Evolutionary conservation across 2,888 invertebrate genomes (phyloP).

Genomic region (Drosophila stalkeri): DNA sequence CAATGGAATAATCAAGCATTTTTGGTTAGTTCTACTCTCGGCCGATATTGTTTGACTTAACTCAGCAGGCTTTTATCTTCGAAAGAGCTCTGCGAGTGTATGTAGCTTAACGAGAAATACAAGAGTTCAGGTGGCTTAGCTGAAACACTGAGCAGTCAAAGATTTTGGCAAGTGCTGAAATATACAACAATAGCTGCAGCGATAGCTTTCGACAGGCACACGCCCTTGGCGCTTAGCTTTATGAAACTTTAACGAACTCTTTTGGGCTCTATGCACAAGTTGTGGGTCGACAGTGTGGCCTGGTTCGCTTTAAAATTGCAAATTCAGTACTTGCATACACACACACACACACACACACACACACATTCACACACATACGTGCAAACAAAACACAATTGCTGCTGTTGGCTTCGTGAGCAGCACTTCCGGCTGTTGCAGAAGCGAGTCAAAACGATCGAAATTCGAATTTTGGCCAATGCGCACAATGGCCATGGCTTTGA

Average conservation of each 20-base stretch:
- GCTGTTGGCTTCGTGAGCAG: slow-evolving; percentile 27
- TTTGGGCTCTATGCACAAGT: slow-evolving; percentile 29
- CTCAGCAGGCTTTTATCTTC: background rate
- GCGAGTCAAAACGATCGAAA: slow-evolving; percentile 60
- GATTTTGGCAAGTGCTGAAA: slow-evolving; percentile 8
- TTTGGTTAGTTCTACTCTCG: no score
- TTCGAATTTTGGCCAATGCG: slow-evolving; percentile 71
- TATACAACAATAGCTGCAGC: background rate
- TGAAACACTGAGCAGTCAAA: background rate
- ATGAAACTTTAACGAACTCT: slow-evolving; percentile 50
- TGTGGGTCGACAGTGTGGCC: slow-evolving; percentile 39
- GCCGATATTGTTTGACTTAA: background rate
- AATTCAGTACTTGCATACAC: slow-evolving; percentile 56
- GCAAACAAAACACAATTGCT: slow-evolving; percentile 27
- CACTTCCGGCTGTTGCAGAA: slow-evolving; percentile 39
- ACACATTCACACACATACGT: slow-evolving; percentile 29
- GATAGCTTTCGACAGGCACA: slow-evolving; percentile 34
- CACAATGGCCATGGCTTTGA: slow-evolving; percentile 63
- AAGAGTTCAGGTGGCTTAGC: slow-evolving; percentile 4
- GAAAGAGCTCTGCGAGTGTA: background rate
- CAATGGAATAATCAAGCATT: background rate
- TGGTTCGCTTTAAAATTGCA: slow-evolving; percentile 51
- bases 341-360: slow-evolving; percentile 13
- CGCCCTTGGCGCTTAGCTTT: slow-evolving; percentile 44
- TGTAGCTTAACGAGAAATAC: no score